Base-by-base conservation (phyloP, 2,888 invertebrate species). In the Amblyteles armatorius region DNA sequence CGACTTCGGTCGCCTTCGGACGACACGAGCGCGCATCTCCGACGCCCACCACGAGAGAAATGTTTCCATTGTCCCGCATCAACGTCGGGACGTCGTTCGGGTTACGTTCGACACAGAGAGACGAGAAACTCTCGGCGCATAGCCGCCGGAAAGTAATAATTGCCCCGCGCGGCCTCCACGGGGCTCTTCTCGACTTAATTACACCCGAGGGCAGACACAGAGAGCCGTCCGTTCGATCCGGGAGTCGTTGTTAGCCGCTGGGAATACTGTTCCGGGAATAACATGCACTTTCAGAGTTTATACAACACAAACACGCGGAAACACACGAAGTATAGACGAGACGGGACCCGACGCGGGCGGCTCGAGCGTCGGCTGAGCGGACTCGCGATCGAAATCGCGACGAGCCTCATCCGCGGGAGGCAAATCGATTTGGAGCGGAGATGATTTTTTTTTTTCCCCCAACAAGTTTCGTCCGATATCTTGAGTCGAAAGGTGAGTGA, bases 131-230 rank as follows among this genome's bases (percentile, higher is more conserved):
- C 40, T 19, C 16, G 22, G 60, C 33, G 33, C n/a, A 29, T 11
- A 71, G 68, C 72, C 76, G 71, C 79, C 72, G 85, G 74, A 82
- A 82, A 82, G 85, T 85, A 85, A 85, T 82, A 85, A 85, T 85
- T 85, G 85, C 76, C 68, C 82, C 73, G 60, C 82, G 82, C 85
- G 82, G 73, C 74, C 82, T 82, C 82, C 68, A 67, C 77, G 73
- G 79, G 44, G 50, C 33, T 79, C 76, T 85, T 85, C 79, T 71
- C 77, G 85, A 85, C 72, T 85, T 82, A 85, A 85, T 85, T 85
- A 68, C 85, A 82, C 79, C 68, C 72, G 79, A 63, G 55, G 52
- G 44, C 29, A 63, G 26, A 55, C 60, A 57, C 68, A 68, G 29
- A 60, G 73, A 50, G 26, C 73, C 68, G 55, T 55, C 22, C 80